Base-by-base conservation (phyloP, 2,888 invertebrate genomes). In the Andricus quercusramuli region DNA sequence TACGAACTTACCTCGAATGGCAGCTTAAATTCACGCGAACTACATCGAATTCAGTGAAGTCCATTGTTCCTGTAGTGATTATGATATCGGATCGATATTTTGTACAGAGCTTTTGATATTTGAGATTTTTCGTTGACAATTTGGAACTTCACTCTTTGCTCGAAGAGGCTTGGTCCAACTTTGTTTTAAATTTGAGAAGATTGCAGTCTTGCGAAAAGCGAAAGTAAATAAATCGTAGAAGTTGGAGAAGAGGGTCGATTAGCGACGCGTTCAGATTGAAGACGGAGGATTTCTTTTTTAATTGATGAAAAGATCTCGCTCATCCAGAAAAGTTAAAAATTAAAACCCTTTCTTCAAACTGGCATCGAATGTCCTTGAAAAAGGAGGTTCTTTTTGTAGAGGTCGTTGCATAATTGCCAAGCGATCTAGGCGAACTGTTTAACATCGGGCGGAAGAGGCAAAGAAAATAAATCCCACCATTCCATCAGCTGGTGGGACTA, bases 11-110 rank as follows among this genome's bases (percentile, higher is more conserved):
- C 56, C 29, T 20, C 9, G 29, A 15, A 70, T 70, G 20, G 68
- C 68, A 68, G 68, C 51, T 70, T 32, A 47, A 51, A 9, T 70
- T 22, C 8, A 70, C 70, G 51, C 80, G 41, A 82, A 81, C 67
- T 70, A 77, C 78, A 85, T 82, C 70, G 80, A 80, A 86, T 80
- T 68, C 56, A 59, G 76, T 84, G 84, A 85, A 82, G 80, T 81
- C 64, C 74, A 74, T 74, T 74, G 74, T 74, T 56, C n/a, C 74
- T 29, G 70, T 59, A 56, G 56, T 74, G 32, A 74, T 74, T 74
- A 74, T 74, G 32, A 74, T 37, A 74, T 74, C 70, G 29, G 47
- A 70, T 70, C 32, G 74, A 74, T 74, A 74, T 74, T 74, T 74
- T 74, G 74, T 74, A 74, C 74, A 74, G 74, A 74, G 51, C 29